Conservation (phyloP, 2,888 invertebrate species). For the Diogma glabrata region DNA sequence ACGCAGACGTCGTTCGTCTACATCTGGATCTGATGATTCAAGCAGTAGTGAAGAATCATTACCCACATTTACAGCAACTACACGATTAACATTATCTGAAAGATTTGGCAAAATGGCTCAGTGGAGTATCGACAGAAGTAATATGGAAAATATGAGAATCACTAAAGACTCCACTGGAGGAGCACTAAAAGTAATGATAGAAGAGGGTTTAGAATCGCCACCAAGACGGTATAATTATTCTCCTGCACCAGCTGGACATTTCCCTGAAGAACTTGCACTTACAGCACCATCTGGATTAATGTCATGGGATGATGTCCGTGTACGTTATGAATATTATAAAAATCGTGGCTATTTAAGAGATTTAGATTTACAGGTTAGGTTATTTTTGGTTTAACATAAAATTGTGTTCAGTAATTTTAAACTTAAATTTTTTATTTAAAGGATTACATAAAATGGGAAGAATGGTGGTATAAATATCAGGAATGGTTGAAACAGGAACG, state of each 20-base stretch:
- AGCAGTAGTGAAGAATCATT: constrained; percentile 43
- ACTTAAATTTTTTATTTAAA: constrained; percentile 51
- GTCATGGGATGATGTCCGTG: constrained; percentile 81
- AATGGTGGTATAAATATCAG: constrained; percentile 86
- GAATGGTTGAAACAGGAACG: constrained; percentile 66
- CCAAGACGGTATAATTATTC: constrained; percentile 46
- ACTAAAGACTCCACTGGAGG: constrained; percentile 64
- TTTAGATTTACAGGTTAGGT: constrained; percentile 33
- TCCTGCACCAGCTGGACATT: constrained; percentile 61
- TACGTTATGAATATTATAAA: constrained; percentile 81
- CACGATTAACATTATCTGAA: constrained; percentile 67
- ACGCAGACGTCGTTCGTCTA: constrained; percentile 39
- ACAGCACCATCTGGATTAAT: constrained; percentile 58
- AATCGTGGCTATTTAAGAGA: constrained; percentile 75
- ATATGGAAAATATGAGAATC: constrained; percentile 77
- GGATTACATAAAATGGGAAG: constrained; percentile 87
- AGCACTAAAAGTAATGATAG: constrained; percentile 66
- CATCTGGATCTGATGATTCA: constrained; percentile 50
- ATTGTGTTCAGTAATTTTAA: not conserved
- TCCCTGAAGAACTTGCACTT: constrained; percentile 63
- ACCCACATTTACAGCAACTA: constrained; percentile 49
- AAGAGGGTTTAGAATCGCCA: constrained; percentile 48
- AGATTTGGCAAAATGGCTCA: constrained; percentile 87
- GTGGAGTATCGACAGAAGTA: constrained; percentile 73
- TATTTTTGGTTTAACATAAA: not conserved